Percentiles rank a stretch among this genome's conserved stretches.
These are phyloP conservation scores for Lacanobia wlatinum DNA, from an alignment of 2,888 invertebrate species.

Conservation along the genomic window DNA sequence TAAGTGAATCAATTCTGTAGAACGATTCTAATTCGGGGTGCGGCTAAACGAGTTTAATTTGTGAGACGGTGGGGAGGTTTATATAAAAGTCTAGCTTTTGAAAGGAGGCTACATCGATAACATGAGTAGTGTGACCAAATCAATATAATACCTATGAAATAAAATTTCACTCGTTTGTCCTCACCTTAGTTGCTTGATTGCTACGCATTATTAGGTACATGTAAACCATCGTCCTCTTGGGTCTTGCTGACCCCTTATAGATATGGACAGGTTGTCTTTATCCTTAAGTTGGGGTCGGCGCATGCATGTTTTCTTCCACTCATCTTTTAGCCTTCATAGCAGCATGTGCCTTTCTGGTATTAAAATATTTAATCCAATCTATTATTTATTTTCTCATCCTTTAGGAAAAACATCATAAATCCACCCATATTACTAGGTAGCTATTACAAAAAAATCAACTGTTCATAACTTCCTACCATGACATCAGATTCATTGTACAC, in stretches of 20 bases:
- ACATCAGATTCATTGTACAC: no score
- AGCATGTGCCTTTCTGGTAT: background rate
- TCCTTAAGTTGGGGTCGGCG: background rate
- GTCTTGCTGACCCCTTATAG: background rate
- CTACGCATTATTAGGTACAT: background rate
- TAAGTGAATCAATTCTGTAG: conserved; percentile 30
- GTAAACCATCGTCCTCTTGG: background rate
- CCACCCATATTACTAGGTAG: background rate
- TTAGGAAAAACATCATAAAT: background rate
- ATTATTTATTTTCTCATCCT: background rate
- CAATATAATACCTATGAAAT: background rate
- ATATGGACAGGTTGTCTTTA: background rate
- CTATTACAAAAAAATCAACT: background rate
- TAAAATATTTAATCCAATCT: conserved; percentile 1
- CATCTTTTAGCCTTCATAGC: background rate
- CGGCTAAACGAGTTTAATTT: conserved; percentile 12
- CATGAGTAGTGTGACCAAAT: background rate
- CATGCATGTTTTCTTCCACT: background rate
- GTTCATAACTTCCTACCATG: background rate
- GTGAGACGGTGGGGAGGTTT: background rate
- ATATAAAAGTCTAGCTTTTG: background rate
- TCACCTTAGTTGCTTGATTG: conserved; percentile 1
- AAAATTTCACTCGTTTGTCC: conserved; percentile 17
- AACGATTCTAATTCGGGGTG: background rate
- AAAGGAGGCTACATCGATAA: background rate